These are phyloP conservation scores for Drosophila triauraria DNA, from an alignment of 1,140 invertebrate species.

Conservation along the genomic window DNA sequence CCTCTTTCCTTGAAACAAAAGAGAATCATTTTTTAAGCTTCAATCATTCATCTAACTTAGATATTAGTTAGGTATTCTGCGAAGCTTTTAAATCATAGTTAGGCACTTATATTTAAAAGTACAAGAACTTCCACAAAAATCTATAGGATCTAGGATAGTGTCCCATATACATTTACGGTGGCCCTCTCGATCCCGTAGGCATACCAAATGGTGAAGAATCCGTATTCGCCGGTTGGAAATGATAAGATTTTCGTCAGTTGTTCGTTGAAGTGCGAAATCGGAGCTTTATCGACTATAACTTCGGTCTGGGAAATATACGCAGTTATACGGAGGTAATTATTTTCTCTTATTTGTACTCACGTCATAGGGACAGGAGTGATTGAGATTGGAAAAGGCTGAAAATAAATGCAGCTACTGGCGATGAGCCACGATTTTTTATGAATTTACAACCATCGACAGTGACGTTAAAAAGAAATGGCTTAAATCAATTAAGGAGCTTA, in stretches of 20 bases:
- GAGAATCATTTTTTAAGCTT: no score
- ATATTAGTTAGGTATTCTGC: no score
- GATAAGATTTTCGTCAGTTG: neutral
- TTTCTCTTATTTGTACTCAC: neutral
- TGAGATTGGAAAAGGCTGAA: slow-evolving; percentile 9
- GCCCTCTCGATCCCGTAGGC: neutral
- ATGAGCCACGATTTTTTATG: neutral
- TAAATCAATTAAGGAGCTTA: neutral
- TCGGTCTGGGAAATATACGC: neutral
- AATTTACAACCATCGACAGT: slow-evolving; percentile 7
- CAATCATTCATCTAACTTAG: no score
- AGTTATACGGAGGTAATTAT: neutral
- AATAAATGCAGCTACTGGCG: neutral
- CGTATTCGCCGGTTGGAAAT: slow-evolving; percentile 7
- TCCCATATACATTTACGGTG: slow-evolving; percentile 1
- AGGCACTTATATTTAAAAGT: no score
- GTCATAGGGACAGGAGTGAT: slow-evolving; percentile 12
- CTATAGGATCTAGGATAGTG: neutral
- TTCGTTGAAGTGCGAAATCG: neutral
- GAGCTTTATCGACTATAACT: neutral
- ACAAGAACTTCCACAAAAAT: no score
- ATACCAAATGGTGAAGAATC: slow-evolving; percentile 7
- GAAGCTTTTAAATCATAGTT: no score
- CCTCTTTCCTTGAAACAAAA: no score
- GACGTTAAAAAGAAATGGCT: slow-evolving; percentile 9